Conservation (phyloP, 64 coral and sea anemone genomes). For the Trachythela sp. region DNA sequence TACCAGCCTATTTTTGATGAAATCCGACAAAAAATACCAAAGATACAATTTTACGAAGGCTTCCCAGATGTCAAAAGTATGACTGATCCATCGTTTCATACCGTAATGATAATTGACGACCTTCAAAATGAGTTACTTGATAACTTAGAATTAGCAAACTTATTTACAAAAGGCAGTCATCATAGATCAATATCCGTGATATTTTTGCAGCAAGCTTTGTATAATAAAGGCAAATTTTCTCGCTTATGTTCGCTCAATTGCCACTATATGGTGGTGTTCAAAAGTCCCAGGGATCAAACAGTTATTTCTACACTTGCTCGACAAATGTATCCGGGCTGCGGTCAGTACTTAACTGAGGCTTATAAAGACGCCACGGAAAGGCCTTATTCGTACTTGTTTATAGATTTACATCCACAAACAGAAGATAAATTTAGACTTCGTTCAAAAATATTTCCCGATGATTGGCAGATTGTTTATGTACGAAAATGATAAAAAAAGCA, state of each 20-base stretch:
- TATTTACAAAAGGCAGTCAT: conserved; percentile 34
- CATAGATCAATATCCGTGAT: conserved; percentile 25
- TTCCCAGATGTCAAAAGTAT: background rate
- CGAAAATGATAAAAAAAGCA: background rate
- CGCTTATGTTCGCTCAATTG: conserved; percentile 10
- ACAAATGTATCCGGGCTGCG: conserved; percentile 43
- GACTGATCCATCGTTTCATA: background rate
- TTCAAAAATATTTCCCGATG: conserved; percentile 40
- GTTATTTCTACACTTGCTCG: conserved; percentile 27
- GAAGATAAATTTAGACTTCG: conserved; percentile 36
- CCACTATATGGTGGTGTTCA: conserved; percentile 30
- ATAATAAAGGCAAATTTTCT: background rate
- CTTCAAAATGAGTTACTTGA: background rate
- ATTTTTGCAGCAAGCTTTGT: conserved; percentile 16
- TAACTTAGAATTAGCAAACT: conserved; percentile 17
- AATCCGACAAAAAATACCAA: background rate
- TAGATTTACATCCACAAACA: conserved; percentile 40
- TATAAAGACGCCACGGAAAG: conserved; percentile 36
- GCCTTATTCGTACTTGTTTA: conserved; percentile 36
- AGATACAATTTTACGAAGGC: background rate
- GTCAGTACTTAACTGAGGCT: conserved; percentile 28
- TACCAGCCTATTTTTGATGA: background rate
- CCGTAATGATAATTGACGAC: background rate
- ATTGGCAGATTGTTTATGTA: conserved; percentile 10
- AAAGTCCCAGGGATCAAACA: conserved; percentile 34